Percentiles rank a stretch among this genome's conserved stretches.
Evolutionary conservation across 2,888 invertebrate genomes (phyloP).

Genomic region (Watsonalla binaria): DNA sequence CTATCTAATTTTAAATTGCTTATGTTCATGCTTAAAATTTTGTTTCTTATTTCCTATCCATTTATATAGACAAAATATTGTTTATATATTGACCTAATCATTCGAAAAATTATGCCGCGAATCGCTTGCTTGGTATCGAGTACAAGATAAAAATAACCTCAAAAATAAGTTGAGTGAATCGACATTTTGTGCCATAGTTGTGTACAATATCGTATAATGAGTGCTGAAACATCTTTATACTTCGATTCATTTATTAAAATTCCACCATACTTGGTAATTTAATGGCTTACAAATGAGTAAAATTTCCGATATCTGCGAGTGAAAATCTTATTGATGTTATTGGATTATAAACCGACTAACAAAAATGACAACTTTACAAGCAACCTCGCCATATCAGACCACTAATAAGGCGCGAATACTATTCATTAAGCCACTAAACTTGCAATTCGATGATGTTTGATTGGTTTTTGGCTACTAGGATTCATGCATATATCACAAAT

Average conservation of each 20-base stretch:
- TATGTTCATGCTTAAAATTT: no score
- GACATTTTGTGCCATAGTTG: neutral
- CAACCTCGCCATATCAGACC: neutral
- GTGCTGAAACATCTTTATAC: neutral
- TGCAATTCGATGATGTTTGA: no score
- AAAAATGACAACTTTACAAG: slow-evolving; percentile 6
- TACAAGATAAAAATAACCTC: neutral
- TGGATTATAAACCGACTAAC: slow-evolving; percentile 41
- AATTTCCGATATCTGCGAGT: neutral
- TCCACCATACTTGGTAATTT: neutral
- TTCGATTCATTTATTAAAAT: neutral
- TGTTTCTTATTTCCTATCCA: no score
- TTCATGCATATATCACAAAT: no score
- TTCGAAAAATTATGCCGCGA: neutral
- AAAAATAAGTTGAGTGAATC: neutral
- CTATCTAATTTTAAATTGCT: no score
- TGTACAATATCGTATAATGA: neutral
- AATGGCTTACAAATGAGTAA: neutral
- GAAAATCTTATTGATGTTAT: slow-evolving; percentile 49
- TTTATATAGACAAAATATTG: no score
- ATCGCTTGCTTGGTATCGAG: neutral
- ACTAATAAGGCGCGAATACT: neutral
- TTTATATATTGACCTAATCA: neutral
- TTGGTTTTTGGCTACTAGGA: no score
- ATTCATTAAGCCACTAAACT: neutral